Evolutionary conservation across 1,140 invertebrate genomes (phyloP), one percentile per base, ranked within the genome.

Genomic region (Chelonus insularis): DNA sequence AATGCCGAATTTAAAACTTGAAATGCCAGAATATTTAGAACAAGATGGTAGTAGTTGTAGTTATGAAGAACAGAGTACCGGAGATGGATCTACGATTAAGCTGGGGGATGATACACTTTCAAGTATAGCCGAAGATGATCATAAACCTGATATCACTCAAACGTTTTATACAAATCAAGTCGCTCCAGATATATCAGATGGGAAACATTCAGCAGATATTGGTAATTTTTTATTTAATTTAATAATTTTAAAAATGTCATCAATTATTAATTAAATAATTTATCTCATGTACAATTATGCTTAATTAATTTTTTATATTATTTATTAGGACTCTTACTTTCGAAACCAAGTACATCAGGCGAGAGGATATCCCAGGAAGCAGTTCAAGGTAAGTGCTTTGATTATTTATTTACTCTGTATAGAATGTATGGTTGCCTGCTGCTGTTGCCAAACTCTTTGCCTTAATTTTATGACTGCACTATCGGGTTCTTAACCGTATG

Each of bases 1-100:
- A 4, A 79, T 83, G 77, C 80, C 81, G 64, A 82, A 80, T 63
- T 68, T 82, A 11, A 82, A 83, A 63, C 32, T 82, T 41, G 81
- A 82, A 68, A 82, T 82, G 75, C 79, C 81, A 14, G 81, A 82
- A 64, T 82, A 82, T 48, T 64, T 81, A 57, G 81, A 82, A 50
- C 77, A 81, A 56, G 80, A 81, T 65, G 77, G 78, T 21, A 81
- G 80, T 66, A 81, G 78, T 71, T 81, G 79, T 75, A 81, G 80
- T 72, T 82, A 82, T 37, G 80, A 82, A 29, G 79, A 81, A 55
- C 79, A 81, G 64, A 76, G 72, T 60, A 64, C 73, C 32, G 75
- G 73, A 9, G 78, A 80, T 32, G 72, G 65, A 51, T 68, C 77
- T 1, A 21, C 67, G 18, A 80, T 72, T 55, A 80, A 78, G 74